Conservation (phyloP, 2,113 vertebrate genomes). For the Halcyon senegalensis region DNA sequence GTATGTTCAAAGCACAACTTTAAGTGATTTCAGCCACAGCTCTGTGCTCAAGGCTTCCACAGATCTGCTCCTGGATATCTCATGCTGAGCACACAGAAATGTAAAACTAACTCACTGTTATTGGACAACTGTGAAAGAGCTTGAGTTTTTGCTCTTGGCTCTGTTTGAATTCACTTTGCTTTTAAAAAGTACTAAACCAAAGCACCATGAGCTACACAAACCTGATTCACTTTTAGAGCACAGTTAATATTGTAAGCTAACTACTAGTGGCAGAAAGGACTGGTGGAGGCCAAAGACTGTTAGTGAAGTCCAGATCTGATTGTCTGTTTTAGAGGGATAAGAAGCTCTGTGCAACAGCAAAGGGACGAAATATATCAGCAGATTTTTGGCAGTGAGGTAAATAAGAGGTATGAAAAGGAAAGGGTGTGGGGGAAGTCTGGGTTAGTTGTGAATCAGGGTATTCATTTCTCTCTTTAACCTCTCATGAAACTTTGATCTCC, state of each 20-base stretch:
- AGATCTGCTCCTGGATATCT: neutral
- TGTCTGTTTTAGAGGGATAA: neutral
- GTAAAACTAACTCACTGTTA: constrained; percentile 14
- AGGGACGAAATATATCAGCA: neutral
- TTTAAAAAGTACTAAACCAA: neutral
- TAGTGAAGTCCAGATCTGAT: neutral
- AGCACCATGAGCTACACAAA: neutral
- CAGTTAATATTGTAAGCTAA: neutral
- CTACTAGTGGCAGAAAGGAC: neutral
- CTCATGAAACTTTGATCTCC: accelerated
- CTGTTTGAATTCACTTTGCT: constrained; percentile 9
- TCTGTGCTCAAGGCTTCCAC: neutral
- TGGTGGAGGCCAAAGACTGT: neutral
- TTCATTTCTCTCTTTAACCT: neutral
- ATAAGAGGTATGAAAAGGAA: neutral
- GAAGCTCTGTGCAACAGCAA: neutral
- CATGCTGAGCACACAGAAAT: constrained; percentile 16
- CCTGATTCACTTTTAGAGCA: neutral
- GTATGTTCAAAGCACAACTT: neutral
- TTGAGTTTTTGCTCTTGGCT: neutral
- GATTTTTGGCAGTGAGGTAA: neutral
- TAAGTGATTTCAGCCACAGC: neutral
- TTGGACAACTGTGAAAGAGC: neutral
- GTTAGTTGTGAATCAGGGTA: neutral
- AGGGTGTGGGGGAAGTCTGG: neutral